phyloP scores from a whole-genome alignment of 2,113 vertebrate species.

The Aspiorhynchus laticeps region DNA sequence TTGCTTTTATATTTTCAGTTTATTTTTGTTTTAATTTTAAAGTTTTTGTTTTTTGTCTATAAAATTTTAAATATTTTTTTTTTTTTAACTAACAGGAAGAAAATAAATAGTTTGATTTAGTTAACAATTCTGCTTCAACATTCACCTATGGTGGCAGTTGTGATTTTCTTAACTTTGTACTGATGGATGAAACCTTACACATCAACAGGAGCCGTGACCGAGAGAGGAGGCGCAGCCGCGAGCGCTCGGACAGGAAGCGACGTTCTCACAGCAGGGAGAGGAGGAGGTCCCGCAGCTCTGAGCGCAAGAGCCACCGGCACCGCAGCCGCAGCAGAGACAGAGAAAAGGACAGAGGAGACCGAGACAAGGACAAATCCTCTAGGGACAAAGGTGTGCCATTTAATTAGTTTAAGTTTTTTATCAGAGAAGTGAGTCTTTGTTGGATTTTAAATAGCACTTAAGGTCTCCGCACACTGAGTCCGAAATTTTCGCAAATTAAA shows the following conservation, averaged over 20 bases:
- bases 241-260: constrained; percentile 85
- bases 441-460: not conserved
- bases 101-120: no score
- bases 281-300: constrained; percentile 89
- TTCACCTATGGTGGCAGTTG: not conserved
- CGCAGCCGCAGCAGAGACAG: constrained; percentile 90
- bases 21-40: no score
- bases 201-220: constrained; percentile 81
- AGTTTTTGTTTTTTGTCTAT: no score
- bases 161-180: not conserved
- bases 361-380: constrained; percentile 88
- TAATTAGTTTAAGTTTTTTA: not conserved
- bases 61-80: no score
- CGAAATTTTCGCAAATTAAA: no score
- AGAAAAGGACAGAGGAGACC: constrained; percentile 83
- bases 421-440: not conserved
- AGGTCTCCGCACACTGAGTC: no score
- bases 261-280: constrained; percentile 92
- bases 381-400: constrained; percentile 89
- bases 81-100: not conserved
- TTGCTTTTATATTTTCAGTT: no score
- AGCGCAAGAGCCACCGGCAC: constrained; percentile 91
- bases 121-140: no score
- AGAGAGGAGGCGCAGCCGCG: constrained; percentile 88
- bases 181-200: not conserved